A percentile compares a stretch with the other conserved stretches of the same genome.
These are phyloP conservation scores for Chaunax sp. DNA, from an alignment of 2,797 vertebrate genomes.

Conservation along the genomic window DNA sequence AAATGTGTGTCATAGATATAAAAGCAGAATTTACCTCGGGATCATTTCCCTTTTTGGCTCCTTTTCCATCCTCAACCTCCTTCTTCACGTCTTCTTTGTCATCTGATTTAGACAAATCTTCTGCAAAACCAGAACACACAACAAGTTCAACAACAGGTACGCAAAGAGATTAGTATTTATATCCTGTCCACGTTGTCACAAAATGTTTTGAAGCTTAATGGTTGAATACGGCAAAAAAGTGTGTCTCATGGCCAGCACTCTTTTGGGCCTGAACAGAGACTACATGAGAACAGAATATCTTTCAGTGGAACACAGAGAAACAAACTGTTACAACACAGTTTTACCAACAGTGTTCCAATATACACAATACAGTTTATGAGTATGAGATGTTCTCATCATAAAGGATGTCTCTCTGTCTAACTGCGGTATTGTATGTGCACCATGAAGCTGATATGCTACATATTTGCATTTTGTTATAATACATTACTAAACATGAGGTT, in stretches of 20 bases:
- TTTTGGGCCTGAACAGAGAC: not conserved
- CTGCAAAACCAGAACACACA: constrained; percentile 57
- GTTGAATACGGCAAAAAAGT: not conserved
- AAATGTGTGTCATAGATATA: not conserved
- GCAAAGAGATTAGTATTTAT: not conserved
- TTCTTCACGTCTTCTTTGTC: constrained; percentile 85
- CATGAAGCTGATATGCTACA: not conserved
- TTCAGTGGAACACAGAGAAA: not conserved
- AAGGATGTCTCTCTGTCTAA: not conserved
- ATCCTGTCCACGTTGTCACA: not conserved
- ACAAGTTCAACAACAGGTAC: not conserved
- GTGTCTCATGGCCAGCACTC: not conserved
- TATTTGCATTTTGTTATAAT: not conserved
- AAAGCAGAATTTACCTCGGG: constrained; percentile 72
- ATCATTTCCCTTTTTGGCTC: constrained; percentile 71
- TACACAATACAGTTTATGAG: not conserved
- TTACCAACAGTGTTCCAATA: not conserved
- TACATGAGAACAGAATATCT: not conserved
- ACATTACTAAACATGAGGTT: not conserved
- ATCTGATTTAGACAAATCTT: constrained; percentile 82
- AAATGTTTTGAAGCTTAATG: not conserved
- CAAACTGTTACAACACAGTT: not conserved
- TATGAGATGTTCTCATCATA: not conserved
- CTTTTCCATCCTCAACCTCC: constrained; percentile 80
- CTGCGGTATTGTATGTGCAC: not conserved